These are phyloP conservation scores for Clanis bilineata DNA, from an alignment of 2,888 invertebrate species.

Conservation along the genomic window DNA sequence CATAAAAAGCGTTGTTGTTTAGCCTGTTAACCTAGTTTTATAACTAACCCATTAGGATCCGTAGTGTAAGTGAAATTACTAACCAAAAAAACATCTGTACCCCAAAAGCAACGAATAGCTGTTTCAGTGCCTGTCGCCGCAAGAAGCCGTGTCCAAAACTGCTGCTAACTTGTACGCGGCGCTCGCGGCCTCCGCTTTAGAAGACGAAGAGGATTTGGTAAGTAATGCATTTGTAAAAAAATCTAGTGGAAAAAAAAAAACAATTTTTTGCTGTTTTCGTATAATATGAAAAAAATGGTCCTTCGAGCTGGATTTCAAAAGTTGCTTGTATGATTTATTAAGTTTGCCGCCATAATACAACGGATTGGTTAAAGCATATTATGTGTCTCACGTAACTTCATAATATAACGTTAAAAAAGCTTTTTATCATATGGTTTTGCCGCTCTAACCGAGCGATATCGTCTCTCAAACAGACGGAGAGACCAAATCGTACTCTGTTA, in stretches of 20 bases:
- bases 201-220: constrained; percentile 88
- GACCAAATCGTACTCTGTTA: too few relatives aligned
- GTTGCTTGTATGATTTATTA: too few relatives aligned
- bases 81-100: not conserved
- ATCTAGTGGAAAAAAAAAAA: too few relatives aligned
- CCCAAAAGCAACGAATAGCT: not conserved
- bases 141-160: constrained; percentile 88
- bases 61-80: not conserved
- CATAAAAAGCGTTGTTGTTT: not conserved
- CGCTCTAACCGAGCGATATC: too few relatives aligned
- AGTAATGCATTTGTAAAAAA: constrained; percentile 22
- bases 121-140: constrained; percentile 37
- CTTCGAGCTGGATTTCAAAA: not conserved
- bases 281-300: not conserved
- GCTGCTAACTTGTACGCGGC: constrained; percentile 94
- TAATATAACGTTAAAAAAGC: too few relatives aligned
- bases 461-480: too few relatives aligned
- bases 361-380: too few relatives aligned
- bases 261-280: not conserved
- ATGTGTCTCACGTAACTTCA: too few relatives aligned
- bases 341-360: too few relatives aligned
- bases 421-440: too few relatives aligned
- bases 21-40: not conserved
- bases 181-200: constrained; percentile 91
- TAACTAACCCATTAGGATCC: not conserved